Percentiles rank a stretch among this genome's conserved stretches.
Conservation (phyloP, 2,113 vertebrate genomes). For the Ochotona princeps region DNA sequence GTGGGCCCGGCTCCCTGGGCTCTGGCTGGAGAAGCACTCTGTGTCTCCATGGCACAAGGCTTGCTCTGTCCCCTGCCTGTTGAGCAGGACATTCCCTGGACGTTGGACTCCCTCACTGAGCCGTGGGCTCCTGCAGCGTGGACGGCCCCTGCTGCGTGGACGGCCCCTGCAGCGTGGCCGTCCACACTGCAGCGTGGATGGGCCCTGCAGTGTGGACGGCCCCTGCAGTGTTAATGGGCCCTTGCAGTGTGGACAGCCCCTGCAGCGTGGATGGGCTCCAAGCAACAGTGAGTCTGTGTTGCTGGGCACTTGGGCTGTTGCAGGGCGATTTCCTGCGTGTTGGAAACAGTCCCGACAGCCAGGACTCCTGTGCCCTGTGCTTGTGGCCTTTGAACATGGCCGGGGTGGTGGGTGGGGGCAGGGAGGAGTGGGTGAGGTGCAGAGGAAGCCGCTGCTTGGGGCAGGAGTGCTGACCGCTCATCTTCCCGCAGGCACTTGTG, state of each 20-base stretch:
- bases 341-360: neutral
- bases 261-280: neutral
- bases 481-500: constrained; percentile 66
- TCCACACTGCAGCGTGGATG: too few relatives aligned
- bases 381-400: neutral
- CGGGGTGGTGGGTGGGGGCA: neutral
- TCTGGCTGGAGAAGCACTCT: neutral
- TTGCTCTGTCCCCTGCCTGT: neutral
- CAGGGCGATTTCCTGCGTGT: neutral
- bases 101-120: too few relatives aligned
- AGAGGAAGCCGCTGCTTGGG: neutral
- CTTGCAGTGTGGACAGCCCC: too few relatives aligned
- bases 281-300: neutral
- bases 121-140: too few relatives aligned
- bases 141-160: too few relatives aligned
- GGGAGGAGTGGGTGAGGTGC: neutral
- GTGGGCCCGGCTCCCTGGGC: neutral
- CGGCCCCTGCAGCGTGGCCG: too few relatives aligned
- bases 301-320: neutral
- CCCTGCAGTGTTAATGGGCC: too few relatives aligned
- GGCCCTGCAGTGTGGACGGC: too few relatives aligned
- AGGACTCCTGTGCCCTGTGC: neutral
- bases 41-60: neutral
- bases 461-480: constrained; percentile 73
- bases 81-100: too few relatives aligned